Conservation (phyloP, 2,797 vertebrate species). For the Myotis myotis region DNA sequence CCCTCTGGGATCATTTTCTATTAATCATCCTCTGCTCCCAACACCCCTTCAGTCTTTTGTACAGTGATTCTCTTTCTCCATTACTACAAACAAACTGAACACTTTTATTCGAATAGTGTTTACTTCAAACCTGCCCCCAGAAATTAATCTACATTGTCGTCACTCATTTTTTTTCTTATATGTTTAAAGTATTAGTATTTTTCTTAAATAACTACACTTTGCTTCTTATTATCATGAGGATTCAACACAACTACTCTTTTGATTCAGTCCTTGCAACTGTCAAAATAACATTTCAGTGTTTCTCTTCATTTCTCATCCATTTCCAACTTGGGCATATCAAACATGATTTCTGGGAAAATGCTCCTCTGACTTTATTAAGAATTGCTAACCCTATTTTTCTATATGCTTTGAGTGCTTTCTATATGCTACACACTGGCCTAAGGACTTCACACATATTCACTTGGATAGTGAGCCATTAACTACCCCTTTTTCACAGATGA, state of each 20-base stretch:
- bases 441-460: neutral
- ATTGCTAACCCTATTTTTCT: neutral
- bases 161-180: neutral
- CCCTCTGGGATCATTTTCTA: neutral
- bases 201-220: neutral
- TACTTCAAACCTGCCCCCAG: neutral
- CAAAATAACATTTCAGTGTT: constrained; percentile 18
- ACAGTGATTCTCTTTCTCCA: neutral
- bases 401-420: neutral
- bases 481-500: neutral
- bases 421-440: neutral
- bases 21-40: neutral
- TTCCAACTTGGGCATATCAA: neutral
- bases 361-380: neutral
- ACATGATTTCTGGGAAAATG: constrained; percentile 33
- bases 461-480: neutral
- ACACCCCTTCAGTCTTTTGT: neutral
- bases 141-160: neutral
- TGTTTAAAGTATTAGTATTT: neutral
- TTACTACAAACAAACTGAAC: neutral
- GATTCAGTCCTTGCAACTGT: neutral
- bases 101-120: neutral
- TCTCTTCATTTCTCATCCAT: constrained; percentile 11
- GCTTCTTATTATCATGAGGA: neutral
- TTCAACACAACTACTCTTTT: neutral